These are phyloP conservation scores for Pseudomyrmex cubaensis DNA, from an alignment of 1,140 invertebrate species.

Conservation along the genomic window DNA sequence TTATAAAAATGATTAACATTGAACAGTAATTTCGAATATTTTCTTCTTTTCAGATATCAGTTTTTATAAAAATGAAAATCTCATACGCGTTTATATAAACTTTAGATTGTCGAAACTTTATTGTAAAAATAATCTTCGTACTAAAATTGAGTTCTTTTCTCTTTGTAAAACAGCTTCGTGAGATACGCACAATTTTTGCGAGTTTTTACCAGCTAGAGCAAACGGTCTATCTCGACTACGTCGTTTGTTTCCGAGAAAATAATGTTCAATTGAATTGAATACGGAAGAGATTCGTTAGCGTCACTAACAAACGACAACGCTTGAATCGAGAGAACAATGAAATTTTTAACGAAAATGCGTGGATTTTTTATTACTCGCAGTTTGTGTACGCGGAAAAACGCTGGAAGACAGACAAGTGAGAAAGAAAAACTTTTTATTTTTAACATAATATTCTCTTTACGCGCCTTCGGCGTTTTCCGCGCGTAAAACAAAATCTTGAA, in stretches of 20 bases:
- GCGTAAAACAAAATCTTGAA: too few relatives aligned
- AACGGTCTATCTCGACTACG: conserved; percentile 35
- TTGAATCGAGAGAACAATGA: conserved; percentile 29
- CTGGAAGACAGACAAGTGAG: neutral
- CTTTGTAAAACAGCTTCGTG: neutral
- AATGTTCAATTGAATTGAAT: conserved; percentile 45
- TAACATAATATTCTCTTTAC: neutral
- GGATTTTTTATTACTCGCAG: conserved; percentile 24
- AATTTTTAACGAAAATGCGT: conserved; percentile 44
- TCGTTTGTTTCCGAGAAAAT: conserved; percentile 37
- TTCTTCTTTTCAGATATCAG: too few relatives aligned
- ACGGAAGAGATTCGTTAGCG: conserved; percentile 30
- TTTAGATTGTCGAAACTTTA: too few relatives aligned
- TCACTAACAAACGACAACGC: conserved; percentile 29
- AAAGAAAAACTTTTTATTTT: neutral
- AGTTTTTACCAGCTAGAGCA: neutral
- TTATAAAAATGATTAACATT: neutral
- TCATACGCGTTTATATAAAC: too few relatives aligned
- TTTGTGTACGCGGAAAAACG: conserved; percentile 16
- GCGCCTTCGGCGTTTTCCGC: neutral
- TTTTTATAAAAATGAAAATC: too few relatives aligned
- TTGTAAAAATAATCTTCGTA: neutral
- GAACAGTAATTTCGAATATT: neutral
- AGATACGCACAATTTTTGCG: conserved; percentile 4
- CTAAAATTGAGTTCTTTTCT: neutral